Evolutionary conservation across 2,797 vertebrate species (phyloP), one percentile per base, ranked within the genome.

Genomic region (Cossypha niveicapilla): DNA sequence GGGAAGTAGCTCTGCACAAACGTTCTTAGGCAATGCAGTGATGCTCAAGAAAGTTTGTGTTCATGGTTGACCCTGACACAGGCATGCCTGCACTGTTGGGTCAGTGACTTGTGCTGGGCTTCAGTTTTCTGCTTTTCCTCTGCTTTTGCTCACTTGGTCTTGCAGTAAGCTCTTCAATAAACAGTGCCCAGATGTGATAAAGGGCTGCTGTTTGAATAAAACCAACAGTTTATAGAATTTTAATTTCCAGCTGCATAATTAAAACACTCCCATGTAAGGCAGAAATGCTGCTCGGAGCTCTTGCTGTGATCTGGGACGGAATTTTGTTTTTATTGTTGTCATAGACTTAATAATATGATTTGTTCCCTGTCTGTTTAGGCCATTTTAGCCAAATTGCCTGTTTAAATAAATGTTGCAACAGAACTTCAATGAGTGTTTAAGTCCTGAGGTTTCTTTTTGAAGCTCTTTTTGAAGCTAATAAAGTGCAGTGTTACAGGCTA

Each of bases 201-300:
- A 88, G 77, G 51, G 35, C 58, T 94, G 87, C 94, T 95, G 44
- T 81, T 93, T 0, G 10, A 75, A 66, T 47, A 48, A 81, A 91
- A 76, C 41, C 4, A 2, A 28, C 5, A 25, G 47, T 94, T 90
- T 39, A 30, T 6, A 85, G 50, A 63, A 74, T 89, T 95, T 63
- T 86, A 28, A 79, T 90, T 96, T 94, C 77, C 79, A 87, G 77
- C 83, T 84, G 80, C 48, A 71, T 67, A 91, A 72, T 88, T 74
- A 65, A 91, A 90, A 77, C 53, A 54, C 78, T 93, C 50, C 57
- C 65, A 58, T 73, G 53, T 84, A 74, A 85, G 77, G 84, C 74
- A 85, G 65, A 92, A 90, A 32, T 56, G 39, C 50, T 80, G 28
- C 75, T 92, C 0, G 0, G 68, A 85, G 39, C 42, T 76, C 80